Conservation (phyloP, 2,113 vertebrate genomes). For the Picathartes gymnocephalus region DNA sequence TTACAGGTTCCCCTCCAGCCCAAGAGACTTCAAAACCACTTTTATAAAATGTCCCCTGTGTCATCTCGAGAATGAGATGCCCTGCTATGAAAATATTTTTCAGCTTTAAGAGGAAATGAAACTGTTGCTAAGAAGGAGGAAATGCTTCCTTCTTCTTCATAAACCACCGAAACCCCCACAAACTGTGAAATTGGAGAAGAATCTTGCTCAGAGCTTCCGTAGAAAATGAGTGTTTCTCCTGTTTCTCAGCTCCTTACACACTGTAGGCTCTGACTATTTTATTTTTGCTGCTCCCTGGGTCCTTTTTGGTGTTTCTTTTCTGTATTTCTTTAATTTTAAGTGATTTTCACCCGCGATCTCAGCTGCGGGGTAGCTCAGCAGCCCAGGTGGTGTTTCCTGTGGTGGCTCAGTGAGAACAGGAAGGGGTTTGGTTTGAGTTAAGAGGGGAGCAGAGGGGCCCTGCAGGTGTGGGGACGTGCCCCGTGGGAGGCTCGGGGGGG, state of each 20-base stretch:
- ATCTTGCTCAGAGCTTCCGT: background rate
- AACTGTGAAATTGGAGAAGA: background rate
- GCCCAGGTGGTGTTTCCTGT: background rate
- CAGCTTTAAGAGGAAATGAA: background rate
- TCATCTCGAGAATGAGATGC: background rate
- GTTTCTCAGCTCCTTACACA: background rate
- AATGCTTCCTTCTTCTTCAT: background rate
- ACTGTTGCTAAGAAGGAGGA: background rate
- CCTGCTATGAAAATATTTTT: background rate
- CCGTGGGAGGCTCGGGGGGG: fast-evolving
- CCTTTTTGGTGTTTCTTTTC: background rate
- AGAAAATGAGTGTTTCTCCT: background rate
- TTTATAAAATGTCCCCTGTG: background rate
- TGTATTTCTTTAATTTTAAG: background rate
- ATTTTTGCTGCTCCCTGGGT: background rate
- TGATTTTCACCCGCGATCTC: fast-evolving
- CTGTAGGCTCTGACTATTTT: background rate
- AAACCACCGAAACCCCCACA: fast-evolving
- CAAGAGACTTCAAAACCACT: background rate
- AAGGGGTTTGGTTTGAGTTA: background rate
- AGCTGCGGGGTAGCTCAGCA: fast-evolving
- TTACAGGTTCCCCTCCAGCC: background rate
- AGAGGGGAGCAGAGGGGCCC: no score
- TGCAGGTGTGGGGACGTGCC: background rate
- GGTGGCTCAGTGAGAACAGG: fast-evolving